Evolutionary conservation across 1,140 invertebrate species (phyloP).

Genomic region (Telenomus remus): DNA sequence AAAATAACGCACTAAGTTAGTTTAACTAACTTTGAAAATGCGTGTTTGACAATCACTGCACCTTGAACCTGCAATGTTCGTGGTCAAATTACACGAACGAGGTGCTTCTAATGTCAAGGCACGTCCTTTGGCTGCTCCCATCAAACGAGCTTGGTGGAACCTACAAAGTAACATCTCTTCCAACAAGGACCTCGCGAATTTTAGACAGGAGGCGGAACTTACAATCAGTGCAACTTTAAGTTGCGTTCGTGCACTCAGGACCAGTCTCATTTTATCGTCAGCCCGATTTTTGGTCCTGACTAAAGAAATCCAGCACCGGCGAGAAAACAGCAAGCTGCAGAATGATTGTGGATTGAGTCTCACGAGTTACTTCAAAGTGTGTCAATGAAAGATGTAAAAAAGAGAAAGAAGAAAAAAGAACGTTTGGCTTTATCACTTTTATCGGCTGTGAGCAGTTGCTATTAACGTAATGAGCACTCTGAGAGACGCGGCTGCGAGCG

Average conservation of each 20-base stretch:
- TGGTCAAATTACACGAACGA: conserved; percentile 71
- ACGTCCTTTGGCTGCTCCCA: conserved; percentile 55
- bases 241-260: no score
- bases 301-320: no score
- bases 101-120: conserved; percentile 70
- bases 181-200: background rate
- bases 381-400: conserved; percentile 25
- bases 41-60: conserved; percentile 61
- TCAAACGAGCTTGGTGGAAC: conserved; percentile 49
- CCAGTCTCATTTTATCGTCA: no score
- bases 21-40: background rate
- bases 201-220: background rate
- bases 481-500: background rate
- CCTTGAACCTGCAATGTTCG: conserved; percentile 72
- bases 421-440: conserved; percentile 12
- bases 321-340: no score
- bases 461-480: conserved; percentile 5
- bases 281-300: no score
- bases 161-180: conserved; percentile 34
- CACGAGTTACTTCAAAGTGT: conserved; percentile 61
- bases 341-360: conserved; percentile 16
- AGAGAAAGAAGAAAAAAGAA: conserved; percentile 15
- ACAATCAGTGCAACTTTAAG: no score
- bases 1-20: background rate
- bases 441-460: conserved; percentile 23